phyloP scores from a whole-genome alignment of 2,797 vertebrate species.

The Ctenochaetus hawaiiensis region DNA sequence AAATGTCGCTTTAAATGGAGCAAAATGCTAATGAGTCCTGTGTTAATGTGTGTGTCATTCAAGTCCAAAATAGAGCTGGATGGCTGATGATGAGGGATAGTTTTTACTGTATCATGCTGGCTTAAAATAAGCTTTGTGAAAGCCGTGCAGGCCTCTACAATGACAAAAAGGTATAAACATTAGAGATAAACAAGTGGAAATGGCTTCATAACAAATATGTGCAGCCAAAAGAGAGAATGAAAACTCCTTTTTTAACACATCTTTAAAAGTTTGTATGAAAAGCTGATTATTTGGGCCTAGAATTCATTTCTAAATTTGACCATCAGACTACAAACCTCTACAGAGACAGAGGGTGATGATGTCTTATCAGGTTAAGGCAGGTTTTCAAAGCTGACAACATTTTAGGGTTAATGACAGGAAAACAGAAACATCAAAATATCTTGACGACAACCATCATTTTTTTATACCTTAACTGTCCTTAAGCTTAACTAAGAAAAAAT shows the following conservation, averaged over 20 bases:
- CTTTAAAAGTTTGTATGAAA: background rate
- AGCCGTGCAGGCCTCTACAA: background rate
- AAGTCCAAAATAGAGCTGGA: conserved; percentile 53
- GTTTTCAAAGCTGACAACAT: background rate
- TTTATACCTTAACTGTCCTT: too few relatives aligned
- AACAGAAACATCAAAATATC: background rate
- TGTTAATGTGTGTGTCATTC: conserved; percentile 57
- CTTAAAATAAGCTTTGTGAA: conserved; percentile 32
- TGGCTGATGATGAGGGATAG: conserved; percentile 31
- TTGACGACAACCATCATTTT: too few relatives aligned
- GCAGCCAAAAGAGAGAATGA: background rate
- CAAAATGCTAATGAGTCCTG: conserved; percentile 68
- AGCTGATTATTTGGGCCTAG: background rate
- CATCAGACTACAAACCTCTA: background rate
- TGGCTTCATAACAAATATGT: background rate
- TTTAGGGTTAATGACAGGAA: background rate
- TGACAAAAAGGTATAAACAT: background rate
- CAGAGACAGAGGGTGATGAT: background rate
- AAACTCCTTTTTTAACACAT: background rate
- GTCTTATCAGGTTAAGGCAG: background rate
- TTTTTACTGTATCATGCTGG: conserved; percentile 17
- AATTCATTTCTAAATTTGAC: background rate
- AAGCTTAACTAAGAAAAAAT: too few relatives aligned
- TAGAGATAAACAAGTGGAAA: background rate
- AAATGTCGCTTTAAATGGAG: conserved; percentile 68